Evolutionary conservation across 2,113 vertebrate species (phyloP).

Genomic region (Camarhynchus parvulus): DNA sequence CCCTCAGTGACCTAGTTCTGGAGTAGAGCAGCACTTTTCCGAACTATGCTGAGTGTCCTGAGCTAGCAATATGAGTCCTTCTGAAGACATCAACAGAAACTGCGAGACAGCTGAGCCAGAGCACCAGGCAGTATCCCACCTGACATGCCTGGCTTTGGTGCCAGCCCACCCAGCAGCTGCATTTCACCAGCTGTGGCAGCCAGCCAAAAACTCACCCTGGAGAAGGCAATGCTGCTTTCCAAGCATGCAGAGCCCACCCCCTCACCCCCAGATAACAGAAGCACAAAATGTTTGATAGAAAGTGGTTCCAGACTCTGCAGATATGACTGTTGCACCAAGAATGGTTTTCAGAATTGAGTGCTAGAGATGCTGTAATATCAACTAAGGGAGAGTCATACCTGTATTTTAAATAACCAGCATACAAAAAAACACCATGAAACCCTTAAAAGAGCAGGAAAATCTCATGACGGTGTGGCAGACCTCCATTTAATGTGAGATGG

Average conservation of each 20-base stretch:
- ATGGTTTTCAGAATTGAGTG: background rate
- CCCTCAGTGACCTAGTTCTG: background rate
- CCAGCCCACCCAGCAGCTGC: background rate
- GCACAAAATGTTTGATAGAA: background rate
- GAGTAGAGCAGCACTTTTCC: background rate
- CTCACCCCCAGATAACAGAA: background rate
- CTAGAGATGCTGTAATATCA: background rate
- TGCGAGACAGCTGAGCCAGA: background rate
- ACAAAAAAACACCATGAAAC: background rate
- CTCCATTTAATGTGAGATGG: background rate
- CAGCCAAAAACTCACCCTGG: rapidly evolving
- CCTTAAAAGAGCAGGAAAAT: background rate
- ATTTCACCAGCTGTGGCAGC: rapidly evolving
- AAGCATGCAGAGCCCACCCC: rapidly evolving
- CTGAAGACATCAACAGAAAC: background rate
- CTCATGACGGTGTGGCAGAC: background rate
- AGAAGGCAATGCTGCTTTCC: background rate
- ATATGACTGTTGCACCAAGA: background rate
- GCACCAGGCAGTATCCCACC: background rate
- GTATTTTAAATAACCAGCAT: background rate
- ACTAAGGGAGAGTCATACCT: background rate
- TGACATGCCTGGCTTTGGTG: rapidly evolving
- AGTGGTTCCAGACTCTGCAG: background rate
- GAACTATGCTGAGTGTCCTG: background rate
- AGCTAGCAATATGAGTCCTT: background rate